A percentile compares a stretch with the other conserved stretches of the same genome.
Conservation (phyloP, 1,140 invertebrate species). For the Cydia fagiglandana region DNA sequence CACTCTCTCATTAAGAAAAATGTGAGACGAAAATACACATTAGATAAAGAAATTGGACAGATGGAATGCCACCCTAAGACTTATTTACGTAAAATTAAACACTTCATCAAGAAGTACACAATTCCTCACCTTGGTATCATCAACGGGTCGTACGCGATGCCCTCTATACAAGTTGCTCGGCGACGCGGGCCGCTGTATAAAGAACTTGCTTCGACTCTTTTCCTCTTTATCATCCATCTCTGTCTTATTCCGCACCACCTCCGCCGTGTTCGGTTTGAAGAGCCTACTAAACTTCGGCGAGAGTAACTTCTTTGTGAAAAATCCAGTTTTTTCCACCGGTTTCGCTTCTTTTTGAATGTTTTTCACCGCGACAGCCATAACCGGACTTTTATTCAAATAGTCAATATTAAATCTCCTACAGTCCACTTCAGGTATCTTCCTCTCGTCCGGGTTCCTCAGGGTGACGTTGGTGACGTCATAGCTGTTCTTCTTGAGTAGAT, state of each 20-base stretch:
- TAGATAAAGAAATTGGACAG: no score
- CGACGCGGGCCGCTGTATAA: constrained; percentile 60
- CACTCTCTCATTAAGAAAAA: no score
- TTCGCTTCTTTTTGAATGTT: constrained; percentile 51
- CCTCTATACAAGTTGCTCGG: constrained; percentile 45
- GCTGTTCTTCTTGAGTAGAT: constrained; percentile 54
- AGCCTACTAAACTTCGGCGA: constrained; percentile 72
- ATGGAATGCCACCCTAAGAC: no score
- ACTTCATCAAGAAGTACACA: no score
- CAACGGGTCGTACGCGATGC: constrained; percentile 55
- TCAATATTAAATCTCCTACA: constrained; percentile 56
- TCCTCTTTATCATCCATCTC: constrained; percentile 48
- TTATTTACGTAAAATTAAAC: no score
- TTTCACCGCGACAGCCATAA: constrained; percentile 50
- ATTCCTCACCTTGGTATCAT: constrained; percentile 36
- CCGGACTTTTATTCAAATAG: constrained; percentile 46
- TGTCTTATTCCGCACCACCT: constrained; percentile 49
- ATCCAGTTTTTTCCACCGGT: constrained; percentile 56
- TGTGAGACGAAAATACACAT: no score
- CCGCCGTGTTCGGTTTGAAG: constrained; percentile 61
- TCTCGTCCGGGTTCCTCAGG: constrained; percentile 44
- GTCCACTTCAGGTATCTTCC: constrained; percentile 48
- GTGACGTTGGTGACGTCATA: constrained; percentile 58
- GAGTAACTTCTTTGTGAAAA: constrained; percentile 69
- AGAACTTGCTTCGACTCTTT: constrained; percentile 68